Base-by-base conservation (phyloP, 2,888 invertebrate species). In the Xanthia icteritia region DNA sequence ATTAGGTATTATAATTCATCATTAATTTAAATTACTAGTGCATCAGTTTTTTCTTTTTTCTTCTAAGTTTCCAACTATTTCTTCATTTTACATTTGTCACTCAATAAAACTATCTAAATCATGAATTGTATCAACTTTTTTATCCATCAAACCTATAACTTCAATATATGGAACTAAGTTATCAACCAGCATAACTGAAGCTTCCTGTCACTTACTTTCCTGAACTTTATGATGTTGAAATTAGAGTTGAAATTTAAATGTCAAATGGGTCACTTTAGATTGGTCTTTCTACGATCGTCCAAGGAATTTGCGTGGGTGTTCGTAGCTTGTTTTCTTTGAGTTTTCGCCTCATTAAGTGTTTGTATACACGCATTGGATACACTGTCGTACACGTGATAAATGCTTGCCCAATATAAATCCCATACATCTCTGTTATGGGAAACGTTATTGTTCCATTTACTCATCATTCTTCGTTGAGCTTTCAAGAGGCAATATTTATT, bases 291-390 rank as follows among this genome's bases (percentile, higher is more conserved):
- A 78, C 72, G 77, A 86, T 84, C 79, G 72, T 61, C 75, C 70
- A 39, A 84, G 92, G 94, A 92, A 94, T 94, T 92, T 89, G 90
- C 92, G 95, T 95, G 86, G 95, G 95, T 88, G 94, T 91, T 84
- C 88, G 91, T 77, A 69, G 91, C 91, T 92, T 94, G 93, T 93
- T 95, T 94, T 94, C 94, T 94, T 94, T 93, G 93, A 93, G 88
- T 94, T 95, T 95, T 94, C 93, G 93, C 92, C 92, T 95, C 94
- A 95, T 95, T 94, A 94, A 94, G 93, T 94, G 93, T 95, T 94
- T 94, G 94, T 94, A 92, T 91, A 94, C 94, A 93, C 91, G 92
- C 92, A 92, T 92, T 92, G 92, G 92, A 94, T 92, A 91, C 92
- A 92, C 69, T 78, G 75, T 88, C 90, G 88, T 88, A 86, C 83